A percentile compares a stretch with the other conserved stretches of the same genome.
Conservation (phyloP, 2,888 invertebrate genomes). For the Synanthedon vespiformis region DNA sequence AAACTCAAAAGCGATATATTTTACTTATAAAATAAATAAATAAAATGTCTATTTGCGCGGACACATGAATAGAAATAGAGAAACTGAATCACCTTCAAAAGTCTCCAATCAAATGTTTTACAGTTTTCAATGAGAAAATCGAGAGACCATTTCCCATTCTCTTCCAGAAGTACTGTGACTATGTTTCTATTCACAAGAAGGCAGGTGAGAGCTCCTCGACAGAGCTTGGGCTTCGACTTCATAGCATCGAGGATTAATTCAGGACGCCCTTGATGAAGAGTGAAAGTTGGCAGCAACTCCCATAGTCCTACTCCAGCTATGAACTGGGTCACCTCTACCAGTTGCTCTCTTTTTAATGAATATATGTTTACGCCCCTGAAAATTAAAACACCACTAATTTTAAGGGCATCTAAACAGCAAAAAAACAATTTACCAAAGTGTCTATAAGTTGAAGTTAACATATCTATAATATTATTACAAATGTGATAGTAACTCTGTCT, state of each 20-base stretch:
- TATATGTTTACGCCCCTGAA: constrained; percentile 45
- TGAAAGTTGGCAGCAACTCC: constrained; percentile 50
- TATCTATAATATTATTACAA: no score
- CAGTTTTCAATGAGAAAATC: constrained; percentile 66
- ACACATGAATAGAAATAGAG: background rate
- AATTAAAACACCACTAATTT: constrained; percentile 1
- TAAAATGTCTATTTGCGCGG: no score
- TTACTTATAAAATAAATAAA: background rate
- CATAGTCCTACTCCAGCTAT: constrained; percentile 59
- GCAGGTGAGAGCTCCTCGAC: constrained; percentile 44
- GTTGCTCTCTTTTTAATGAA: constrained; percentile 29
- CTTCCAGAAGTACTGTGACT: constrained; percentile 45
- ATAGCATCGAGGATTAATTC: constrained; percentile 37
- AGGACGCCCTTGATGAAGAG: constrained; percentile 44
- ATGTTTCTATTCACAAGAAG: constrained; percentile 35
- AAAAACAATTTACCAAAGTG: no score
- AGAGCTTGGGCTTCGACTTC: constrained; percentile 32
- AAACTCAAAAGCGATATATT: no score
- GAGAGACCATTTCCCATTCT: constrained; percentile 59
- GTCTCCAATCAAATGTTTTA: constrained; percentile 56
- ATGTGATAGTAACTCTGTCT: no score
- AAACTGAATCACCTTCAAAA: constrained; percentile 60
- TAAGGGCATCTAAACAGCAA: no score
- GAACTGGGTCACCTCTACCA: constrained; percentile 40
- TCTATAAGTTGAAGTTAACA: no score